A percentile compares a stretch with the other conserved stretches of the same genome.
Conservation (phyloP, 2,113 vertebrate genomes). For the Plestiodon gilberti region DNA sequence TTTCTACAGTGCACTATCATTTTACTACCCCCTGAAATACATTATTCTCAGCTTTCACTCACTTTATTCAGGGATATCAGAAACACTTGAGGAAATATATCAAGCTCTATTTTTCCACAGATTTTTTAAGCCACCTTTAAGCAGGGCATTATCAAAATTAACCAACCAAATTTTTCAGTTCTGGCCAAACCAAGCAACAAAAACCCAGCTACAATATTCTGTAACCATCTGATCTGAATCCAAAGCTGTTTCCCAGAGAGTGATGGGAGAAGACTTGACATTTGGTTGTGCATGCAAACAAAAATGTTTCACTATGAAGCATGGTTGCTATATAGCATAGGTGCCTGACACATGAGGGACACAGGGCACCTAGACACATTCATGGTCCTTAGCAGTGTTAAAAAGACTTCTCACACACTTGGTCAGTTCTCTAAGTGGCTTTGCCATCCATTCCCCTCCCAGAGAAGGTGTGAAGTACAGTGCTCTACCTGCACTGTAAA, state of each 20-base stretch:
- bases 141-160: neutral
- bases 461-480: neutral
- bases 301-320: neutral
- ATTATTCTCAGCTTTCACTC: neutral
- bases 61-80: neutral
- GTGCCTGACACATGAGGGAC: neutral
- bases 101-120: neutral
- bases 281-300: no score
- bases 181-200: neutral
- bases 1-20: no score
- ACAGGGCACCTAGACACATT: neutral
- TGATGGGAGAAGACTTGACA: no score
- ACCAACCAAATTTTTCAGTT: neutral
- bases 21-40: neutral
- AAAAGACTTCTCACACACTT: neutral
- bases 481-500: neutral
- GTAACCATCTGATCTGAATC: no score
- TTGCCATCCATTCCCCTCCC: neutral
- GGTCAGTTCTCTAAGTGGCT: neutral
- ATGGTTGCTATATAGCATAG: neutral
- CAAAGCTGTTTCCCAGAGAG: no score
- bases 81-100: neutral
- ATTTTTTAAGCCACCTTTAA: neutral
- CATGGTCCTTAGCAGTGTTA: neutral
- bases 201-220: fast-evolving